Percentiles rank a stretch among this genome's conserved stretches.
These are phyloP conservation scores for Parazoanthus atlanticus DNA, from an alignment of 92 coral and sea anemone genomes.

Conservation along the genomic window DNA sequence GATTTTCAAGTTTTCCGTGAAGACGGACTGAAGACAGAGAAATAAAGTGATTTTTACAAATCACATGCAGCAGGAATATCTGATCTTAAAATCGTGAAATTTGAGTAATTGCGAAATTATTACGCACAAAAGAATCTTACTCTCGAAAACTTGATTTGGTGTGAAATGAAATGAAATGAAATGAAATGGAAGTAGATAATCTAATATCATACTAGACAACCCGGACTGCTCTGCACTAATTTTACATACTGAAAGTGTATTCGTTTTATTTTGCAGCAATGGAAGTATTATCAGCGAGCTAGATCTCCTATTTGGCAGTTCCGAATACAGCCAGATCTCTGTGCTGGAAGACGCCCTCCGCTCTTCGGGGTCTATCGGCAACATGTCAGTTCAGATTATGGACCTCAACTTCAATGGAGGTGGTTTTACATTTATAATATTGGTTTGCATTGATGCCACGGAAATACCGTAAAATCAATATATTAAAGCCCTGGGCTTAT, in stretches of 20 bases:
- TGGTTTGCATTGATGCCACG: not conserved
- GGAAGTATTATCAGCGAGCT: conserved; percentile 26
- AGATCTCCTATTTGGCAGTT: not conserved
- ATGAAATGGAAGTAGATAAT: no score
- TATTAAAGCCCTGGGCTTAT: no score
- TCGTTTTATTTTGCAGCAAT: not conserved
- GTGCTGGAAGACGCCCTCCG: conserved; percentile 23
- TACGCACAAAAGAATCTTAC: no score
- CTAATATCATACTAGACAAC: no score
- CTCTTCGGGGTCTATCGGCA: not conserved
- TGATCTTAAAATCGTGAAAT: no score
- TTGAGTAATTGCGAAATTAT: no score
- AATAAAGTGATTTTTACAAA: no score
- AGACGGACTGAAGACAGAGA: no score
- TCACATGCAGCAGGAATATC: no score
- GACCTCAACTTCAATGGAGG: conserved; percentile 25
- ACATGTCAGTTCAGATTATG: conserved; percentile 16
- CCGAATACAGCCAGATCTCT: not conserved
- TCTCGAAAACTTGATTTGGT: no score
- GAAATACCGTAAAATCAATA: not conserved
- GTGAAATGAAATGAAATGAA: no score
- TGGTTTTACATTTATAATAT: not conserved
- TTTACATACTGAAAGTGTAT: not conserved
- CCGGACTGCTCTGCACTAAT: not conserved
- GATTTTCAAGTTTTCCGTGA: no score